A percentile compares a stretch with the other conserved stretches of the same genome.
These are phyloP conservation scores for Allophyes oxyacanthae DNA, from an alignment of 2,888 invertebrate species.

Conservation along the genomic window DNA sequence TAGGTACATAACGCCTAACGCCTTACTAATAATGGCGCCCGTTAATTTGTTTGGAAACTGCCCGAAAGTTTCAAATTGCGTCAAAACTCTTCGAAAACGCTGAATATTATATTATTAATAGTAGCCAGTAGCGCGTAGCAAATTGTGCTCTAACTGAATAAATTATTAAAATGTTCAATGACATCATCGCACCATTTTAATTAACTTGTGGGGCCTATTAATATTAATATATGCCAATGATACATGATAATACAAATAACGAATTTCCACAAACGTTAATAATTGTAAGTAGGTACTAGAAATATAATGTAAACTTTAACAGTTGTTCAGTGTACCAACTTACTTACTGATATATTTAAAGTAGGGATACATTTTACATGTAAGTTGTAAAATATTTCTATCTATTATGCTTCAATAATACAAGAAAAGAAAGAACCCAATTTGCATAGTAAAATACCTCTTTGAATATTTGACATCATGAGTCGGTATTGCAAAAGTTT, in stretches of 20 bases:
- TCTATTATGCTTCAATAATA: neutral
- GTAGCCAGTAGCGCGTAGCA: constrained; percentile 21
- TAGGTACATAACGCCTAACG: constrained; percentile 8
- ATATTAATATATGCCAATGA: constrained; percentile 1
- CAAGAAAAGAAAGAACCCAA: neutral
- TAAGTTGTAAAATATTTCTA: no score
- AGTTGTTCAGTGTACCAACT: no score
- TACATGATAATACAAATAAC: constrained; percentile 6
- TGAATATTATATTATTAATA: constrained; percentile 38
- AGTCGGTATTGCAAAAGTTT: neutral
- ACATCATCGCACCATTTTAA: constrained; percentile 31
- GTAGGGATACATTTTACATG: no score
- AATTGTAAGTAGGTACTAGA: no score
- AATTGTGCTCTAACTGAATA: constrained; percentile 31
- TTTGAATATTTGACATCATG: no score
- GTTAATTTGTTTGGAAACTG: constrained; percentile 34
- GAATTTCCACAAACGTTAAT: constrained; percentile 7
- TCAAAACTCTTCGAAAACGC: constrained; percentile 28
- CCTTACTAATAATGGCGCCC: constrained; percentile 34
- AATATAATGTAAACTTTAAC: no score
- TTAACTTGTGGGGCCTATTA: constrained; percentile 15
- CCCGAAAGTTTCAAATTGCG: constrained; percentile 43
- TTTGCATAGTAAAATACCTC: constrained; percentile 1
- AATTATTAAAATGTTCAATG: constrained; percentile 44
- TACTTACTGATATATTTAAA: no score